Conservation (phyloP, 2,888 invertebrate species). For the Leptinotarsa juncta region DNA sequence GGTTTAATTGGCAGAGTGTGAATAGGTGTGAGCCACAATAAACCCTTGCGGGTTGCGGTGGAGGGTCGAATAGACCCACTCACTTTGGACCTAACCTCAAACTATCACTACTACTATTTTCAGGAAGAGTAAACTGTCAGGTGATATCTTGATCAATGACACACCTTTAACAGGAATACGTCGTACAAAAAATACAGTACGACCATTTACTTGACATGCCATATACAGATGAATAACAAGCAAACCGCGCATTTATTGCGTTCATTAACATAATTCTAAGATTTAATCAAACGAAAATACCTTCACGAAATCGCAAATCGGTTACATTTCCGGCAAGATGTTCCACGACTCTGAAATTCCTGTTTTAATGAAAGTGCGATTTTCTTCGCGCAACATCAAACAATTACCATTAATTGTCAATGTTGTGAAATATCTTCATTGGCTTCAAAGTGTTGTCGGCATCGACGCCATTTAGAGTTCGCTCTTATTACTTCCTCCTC, state of each 20-base stretch:
- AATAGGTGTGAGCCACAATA: too few relatives aligned
- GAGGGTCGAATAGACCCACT: too few relatives aligned
- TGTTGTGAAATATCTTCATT: slow-evolving; percentile 10
- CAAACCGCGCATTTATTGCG: background rate
- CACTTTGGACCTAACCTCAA: too few relatives aligned
- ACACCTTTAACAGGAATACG: background rate
- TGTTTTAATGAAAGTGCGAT: background rate
- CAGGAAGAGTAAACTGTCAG: too few relatives aligned
- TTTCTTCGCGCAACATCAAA: background rate
- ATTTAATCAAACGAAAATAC: background rate
- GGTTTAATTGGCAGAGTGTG: too few relatives aligned
- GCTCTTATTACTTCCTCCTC: slow-evolving; percentile 19
- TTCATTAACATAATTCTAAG: background rate
- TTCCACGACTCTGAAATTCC: background rate
- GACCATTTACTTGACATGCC: background rate
- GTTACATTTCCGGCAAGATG: slow-evolving; percentile 6
- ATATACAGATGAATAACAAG: slow-evolving; percentile 4
- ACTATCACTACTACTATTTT: too few relatives aligned
- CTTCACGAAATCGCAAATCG: slow-evolving; percentile 15
- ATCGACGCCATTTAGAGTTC: slow-evolving; percentile 6
- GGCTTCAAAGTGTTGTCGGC: slow-evolving; percentile 12
- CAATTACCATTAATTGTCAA: slow-evolving; percentile 12
- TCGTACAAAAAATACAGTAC: background rate
- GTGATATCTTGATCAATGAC: background rate
- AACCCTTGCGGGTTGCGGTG: too few relatives aligned